phyloP scores from a whole-genome alignment of 2,888 invertebrate genomes.

The Clepsis dumicolana region DNA sequence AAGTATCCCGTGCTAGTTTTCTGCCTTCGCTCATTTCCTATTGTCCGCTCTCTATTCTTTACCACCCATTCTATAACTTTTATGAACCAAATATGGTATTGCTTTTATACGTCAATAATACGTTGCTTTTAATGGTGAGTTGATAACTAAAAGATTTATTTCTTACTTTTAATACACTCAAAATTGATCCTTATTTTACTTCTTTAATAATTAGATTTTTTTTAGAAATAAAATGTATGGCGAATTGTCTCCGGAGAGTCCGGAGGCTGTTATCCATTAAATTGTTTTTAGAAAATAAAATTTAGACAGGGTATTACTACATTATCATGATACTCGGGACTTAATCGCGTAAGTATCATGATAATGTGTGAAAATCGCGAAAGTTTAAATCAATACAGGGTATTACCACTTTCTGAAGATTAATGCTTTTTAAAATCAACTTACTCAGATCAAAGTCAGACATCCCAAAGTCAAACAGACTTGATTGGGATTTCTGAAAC shows the following conservation, averaged over 20 bases:
- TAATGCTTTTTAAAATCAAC: no score
- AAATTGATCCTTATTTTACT: background rate
- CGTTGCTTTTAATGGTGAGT: slow-evolving; percentile 20
- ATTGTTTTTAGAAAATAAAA: slow-evolving; percentile 29
- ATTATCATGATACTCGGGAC: no score
- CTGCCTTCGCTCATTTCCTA: slow-evolving; percentile 26
- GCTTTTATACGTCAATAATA: slow-evolving; percentile 42
- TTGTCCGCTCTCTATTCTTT: slow-evolving; percentile 38
- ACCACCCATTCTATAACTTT: slow-evolving; percentile 29
- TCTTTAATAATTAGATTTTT: no score
- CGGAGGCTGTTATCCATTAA: slow-evolving; percentile 30
- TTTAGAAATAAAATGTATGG: no score
- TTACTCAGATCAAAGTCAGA: no score
- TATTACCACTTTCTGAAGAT: no score
- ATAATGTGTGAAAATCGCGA: no score
- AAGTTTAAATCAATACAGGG: no score
- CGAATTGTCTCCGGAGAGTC: slow-evolving; percentile 12
- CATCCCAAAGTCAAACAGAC: no score
- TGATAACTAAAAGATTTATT: background rate
- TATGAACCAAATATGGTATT: slow-evolving; percentile 40
- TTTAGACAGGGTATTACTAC: no score
- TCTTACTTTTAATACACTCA: background rate
- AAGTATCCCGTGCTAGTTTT: slow-evolving; percentile 5
- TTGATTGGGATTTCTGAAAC: no score
- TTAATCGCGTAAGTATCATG: no score